Percentiles rank a stretch among this genome's conserved stretches.
Evolutionary conservation across 2,797 vertebrate species (phyloP).

Genomic region (Heliangelus exortis): DNA sequence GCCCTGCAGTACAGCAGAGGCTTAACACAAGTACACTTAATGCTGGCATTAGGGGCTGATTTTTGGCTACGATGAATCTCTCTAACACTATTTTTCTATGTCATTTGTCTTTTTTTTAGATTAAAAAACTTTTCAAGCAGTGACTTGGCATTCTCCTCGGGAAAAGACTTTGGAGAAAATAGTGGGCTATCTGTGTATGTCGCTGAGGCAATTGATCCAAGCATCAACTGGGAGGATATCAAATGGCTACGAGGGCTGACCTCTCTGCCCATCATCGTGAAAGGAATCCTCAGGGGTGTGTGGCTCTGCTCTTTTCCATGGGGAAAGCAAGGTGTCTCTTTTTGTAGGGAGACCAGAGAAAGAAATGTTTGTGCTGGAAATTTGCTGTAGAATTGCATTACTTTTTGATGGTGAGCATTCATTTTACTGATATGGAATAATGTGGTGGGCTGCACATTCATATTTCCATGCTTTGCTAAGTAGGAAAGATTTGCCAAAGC

Average conservation of each 20-base stretch:
- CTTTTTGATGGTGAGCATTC: background rate
- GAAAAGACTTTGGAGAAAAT: slow-evolving; percentile 85
- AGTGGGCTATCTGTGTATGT: slow-evolving; percentile 89
- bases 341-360: background rate
- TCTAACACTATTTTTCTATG: background rate
- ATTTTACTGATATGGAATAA: background rate
- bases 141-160: slow-evolving; percentile 86
- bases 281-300: slow-evolving; percentile 89
- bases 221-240: slow-evolving; percentile 88
- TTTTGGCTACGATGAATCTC: rapidly evolving
- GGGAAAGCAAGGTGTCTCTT: rapidly evolving
- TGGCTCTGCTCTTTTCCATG: background rate
- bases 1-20: background rate
- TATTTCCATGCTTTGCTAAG: background rate
- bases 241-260: slow-evolving; percentile 87
- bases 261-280: slow-evolving; percentile 82
- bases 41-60: background rate
- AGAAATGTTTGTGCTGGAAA: background rate
- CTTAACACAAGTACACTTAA: background rate
- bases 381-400: background rate
- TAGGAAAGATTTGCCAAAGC: background rate
- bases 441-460: rapidly evolving
- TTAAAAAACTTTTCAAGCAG: slow-evolving; percentile 91
- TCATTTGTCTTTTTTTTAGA: slow-evolving; percentile 71
- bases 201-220: slow-evolving; percentile 85